Percentiles rank a stretch among this genome's conserved stretches.
Evolutionary conservation across 2,888 invertebrate genomes (phyloP).

Genomic region (Saturnia pavonia): DNA sequence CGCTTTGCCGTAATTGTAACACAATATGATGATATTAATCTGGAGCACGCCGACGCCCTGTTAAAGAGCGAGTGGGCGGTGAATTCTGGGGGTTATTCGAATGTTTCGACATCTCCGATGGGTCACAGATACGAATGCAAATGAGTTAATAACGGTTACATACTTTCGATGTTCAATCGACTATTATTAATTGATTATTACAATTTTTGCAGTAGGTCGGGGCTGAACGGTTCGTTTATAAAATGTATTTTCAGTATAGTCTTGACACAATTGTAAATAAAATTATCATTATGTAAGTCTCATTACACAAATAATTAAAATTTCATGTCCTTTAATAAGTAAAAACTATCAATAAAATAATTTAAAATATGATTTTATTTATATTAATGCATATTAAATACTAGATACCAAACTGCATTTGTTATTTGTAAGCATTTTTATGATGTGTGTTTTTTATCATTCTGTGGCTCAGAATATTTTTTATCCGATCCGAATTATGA

Average conservation of each 20-base stretch:
- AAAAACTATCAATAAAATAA: too few relatives aligned
- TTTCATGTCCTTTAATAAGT: background rate
- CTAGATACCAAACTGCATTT: too few relatives aligned
- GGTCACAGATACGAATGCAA: slow-evolving; percentile 42
- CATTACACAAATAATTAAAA: background rate
- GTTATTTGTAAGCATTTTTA: too few relatives aligned
- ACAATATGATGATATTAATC: slow-evolving; percentile 64
- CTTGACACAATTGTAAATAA: background rate
- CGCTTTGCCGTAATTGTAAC: slow-evolving; percentile 56
- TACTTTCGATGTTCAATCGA: slow-evolving; percentile 29
- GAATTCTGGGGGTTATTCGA: slow-evolving; percentile 40
- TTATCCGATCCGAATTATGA: too few relatives aligned
- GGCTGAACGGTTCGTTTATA: background rate
- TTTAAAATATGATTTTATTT: too few relatives aligned
- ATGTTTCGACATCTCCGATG: slow-evolving; percentile 45
- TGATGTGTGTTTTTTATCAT: too few relatives aligned
- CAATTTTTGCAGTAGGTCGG: background rate
- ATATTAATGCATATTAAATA: too few relatives aligned
- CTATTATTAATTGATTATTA: background rate
- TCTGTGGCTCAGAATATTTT: too few relatives aligned
- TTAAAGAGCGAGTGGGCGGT: slow-evolving; percentile 43
- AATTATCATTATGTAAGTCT: background rate
- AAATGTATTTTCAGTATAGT: background rate
- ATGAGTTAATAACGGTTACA: slow-evolving; percentile 24
- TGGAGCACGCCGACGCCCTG: slow-evolving; percentile 56